phyloP scores from a whole-genome alignment of 2,113 vertebrate species.

The Felis catus region F.catus_Fca126_mat1.0 CM031411.1:73463001-73463500 shows the following conservation, averaged over 20 bases:
- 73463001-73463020: not conserved
- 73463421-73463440: not conserved
- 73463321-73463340: not conserved
- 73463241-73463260: not conserved
- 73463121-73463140: not conserved
- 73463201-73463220: not conserved
- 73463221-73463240: not conserved
- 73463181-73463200: not conserved
- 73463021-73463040: not conserved
- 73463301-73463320: not conserved
- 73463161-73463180: not conserved
- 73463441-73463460: not conserved
- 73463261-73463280: not conserved
- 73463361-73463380: not conserved
- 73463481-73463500: not conserved
- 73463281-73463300: not conserved
- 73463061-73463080: not conserved
- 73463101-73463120: not conserved
- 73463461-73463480: not conserved
- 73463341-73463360: not conserved
- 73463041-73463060: not conserved
- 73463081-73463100: not conserved
- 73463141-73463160: not conserved
- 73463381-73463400: not conserved
- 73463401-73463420: not conserved